These are phyloP conservation scores for Spodoptera picta DNA, from an alignment of 2,888 invertebrate species.

Conservation along the genomic window DNA sequence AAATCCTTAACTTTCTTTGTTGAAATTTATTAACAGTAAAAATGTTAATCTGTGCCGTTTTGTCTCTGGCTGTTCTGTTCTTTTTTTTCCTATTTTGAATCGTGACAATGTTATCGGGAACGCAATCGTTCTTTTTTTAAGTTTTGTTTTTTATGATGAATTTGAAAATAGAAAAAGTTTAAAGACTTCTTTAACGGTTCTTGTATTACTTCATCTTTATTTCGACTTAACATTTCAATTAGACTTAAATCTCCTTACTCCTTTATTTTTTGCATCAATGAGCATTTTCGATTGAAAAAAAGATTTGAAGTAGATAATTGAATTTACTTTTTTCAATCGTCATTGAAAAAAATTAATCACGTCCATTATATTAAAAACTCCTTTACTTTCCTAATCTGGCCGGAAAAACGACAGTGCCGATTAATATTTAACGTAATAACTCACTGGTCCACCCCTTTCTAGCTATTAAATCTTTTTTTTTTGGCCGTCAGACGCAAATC, in stretches of 20 bases:
- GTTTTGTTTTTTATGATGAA: conserved; percentile 8
- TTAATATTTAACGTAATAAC: conserved; percentile 80
- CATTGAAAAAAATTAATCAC: conserved; percentile 10
- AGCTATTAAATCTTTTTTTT: conserved; percentile 73
- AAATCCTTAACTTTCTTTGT: conserved; percentile 61
- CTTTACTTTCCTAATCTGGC: conserved; percentile 18
- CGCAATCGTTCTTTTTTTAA: conserved; percentile 11
- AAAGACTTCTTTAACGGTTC: too few relatives aligned
- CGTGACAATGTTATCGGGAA: conserved; percentile 46
- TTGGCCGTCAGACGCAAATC: conserved; percentile 79
- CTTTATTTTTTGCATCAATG: too few relatives aligned
- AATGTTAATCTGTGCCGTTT: conserved; percentile 50
- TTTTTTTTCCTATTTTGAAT: conserved; percentile 29
- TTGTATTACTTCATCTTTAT: too few relatives aligned
- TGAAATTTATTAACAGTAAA: conserved; percentile 59
- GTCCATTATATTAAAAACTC: conserved; percentile 17
- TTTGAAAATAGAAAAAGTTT: too few relatives aligned
- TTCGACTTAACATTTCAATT: too few relatives aligned
- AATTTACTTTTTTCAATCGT: conserved; percentile 6
- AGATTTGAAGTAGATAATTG: neutral
- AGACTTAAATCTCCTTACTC: too few relatives aligned
- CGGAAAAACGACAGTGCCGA: conserved; percentile 71
- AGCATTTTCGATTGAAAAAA: neutral
- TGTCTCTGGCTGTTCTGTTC: conserved; percentile 34
- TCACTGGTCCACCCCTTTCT: conserved; percentile 72